Evolutionary conservation across 1,140 invertebrate species (phyloP).

Genomic region (Halesus radiatus): DNA sequence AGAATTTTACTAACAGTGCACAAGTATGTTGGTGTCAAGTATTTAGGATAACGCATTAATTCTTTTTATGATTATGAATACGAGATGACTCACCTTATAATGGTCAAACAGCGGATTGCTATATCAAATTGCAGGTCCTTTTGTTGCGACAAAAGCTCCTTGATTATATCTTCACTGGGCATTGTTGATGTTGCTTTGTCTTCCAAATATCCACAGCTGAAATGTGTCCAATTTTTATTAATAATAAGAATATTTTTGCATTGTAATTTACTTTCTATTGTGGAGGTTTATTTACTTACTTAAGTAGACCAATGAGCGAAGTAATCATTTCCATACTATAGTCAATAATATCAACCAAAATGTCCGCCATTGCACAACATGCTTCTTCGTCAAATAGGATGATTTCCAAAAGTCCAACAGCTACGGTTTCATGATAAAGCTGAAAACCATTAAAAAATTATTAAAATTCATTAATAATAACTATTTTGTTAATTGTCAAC

Average conservation of each 20-base stretch:
- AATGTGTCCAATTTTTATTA: neutral
- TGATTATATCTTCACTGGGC: slow-evolving; percentile 67
- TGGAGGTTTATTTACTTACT: slow-evolving; percentile 54
- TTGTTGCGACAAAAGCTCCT: slow-evolving; percentile 77
- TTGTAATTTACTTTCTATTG: too few relatives aligned
- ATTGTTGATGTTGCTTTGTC: slow-evolving; percentile 59
- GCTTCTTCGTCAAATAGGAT: slow-evolving; percentile 81
- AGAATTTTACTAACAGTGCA: neutral
- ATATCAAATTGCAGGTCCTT: slow-evolving; percentile 79
- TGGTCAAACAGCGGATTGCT: slow-evolving; percentile 78
- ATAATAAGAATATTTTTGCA: too few relatives aligned
- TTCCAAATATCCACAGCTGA: slow-evolving; percentile 63
- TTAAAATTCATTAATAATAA: too few relatives aligned
- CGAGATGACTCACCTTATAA: slow-evolving; percentile 68
- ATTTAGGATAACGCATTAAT: neutral
- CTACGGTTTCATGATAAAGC: slow-evolving; percentile 80
- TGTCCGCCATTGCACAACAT: slow-evolving; percentile 78
- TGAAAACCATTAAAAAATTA: slow-evolving; percentile 57
- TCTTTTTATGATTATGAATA: too few relatives aligned
- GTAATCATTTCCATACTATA: slow-evolving; percentile 76
- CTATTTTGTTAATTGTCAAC: too few relatives aligned
- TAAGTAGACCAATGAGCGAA: slow-evolving; percentile 69
- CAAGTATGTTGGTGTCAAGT: too few relatives aligned
- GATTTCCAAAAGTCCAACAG: slow-evolving; percentile 80
- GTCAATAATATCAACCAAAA: slow-evolving; percentile 81